phyloP scores from a whole-genome alignment of 2,888 invertebrate genomes.

The Epinotia brunnichana region DNA sequence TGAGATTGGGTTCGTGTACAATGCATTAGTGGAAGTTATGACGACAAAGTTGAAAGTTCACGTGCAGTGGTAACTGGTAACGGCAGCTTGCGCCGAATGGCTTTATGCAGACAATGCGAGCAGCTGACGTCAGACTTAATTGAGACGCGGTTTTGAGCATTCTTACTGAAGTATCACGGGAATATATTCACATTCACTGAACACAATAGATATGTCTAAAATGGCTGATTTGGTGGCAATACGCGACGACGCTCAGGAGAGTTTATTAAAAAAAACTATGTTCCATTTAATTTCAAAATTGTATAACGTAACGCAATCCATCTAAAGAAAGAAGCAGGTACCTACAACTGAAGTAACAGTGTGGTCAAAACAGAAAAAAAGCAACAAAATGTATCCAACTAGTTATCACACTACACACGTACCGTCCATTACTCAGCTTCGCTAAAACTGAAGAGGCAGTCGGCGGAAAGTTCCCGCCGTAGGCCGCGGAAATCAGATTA shows the following conservation, averaged over 20 bases:
- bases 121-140: slow-evolving; percentile 62
- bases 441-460: slow-evolving; percentile 48
- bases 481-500: slow-evolving; percentile 63
- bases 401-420: slow-evolving; percentile 52
- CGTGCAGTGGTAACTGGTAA: slow-evolving; percentile 58
- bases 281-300: no score
- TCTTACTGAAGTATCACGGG: slow-evolving; percentile 56
- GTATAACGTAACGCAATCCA: not conserved
- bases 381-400: slow-evolving; percentile 25
- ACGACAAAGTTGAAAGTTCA: slow-evolving; percentile 62
- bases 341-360: slow-evolving; percentile 4
- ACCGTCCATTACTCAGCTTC: slow-evolving; percentile 55
- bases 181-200: slow-evolving; percentile 56
- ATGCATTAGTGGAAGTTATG: slow-evolving; percentile 67
- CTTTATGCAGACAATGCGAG: slow-evolving; percentile 62
- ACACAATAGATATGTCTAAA: slow-evolving; percentile 48
- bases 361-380: slow-evolving; percentile 20
- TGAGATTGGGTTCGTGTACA: slow-evolving; percentile 59
- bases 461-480: slow-evolving; percentile 55
- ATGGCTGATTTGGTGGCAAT: not conserved
- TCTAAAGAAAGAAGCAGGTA: no score
- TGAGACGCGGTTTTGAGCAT: slow-evolving; percentile 62
- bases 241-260: no score
- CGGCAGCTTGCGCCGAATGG: slow-evolving; percentile 56
- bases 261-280: no score